These are phyloP conservation scores for Melanargia galathea DNA, from an alignment of 2,888 invertebrate species.

Conservation along the genomic window DNA sequence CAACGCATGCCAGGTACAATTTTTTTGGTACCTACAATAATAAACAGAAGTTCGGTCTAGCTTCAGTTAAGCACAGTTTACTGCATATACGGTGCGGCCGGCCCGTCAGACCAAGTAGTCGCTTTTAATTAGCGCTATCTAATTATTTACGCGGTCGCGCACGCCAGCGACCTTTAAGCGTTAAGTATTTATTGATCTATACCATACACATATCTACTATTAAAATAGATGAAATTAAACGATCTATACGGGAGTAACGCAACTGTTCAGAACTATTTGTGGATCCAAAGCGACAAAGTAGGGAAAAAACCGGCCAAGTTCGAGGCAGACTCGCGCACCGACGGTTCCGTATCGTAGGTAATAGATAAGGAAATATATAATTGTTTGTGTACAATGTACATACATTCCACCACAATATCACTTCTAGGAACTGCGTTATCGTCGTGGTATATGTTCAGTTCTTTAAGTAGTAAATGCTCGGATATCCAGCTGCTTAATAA, in stretches of 20 bases:
- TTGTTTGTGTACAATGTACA: too few relatives aligned
- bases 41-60: too few relatives aligned
- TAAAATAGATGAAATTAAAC: slow-evolving; percentile 14
- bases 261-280: not conserved
- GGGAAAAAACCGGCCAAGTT: too few relatives aligned
- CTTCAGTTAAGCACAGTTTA: slow-evolving; percentile 22
- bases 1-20: too few relatives aligned
- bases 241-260: slow-evolving; percentile 4
- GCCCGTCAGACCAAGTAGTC: slow-evolving; percentile 44
- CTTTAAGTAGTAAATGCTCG: not conserved
- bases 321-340: too few relatives aligned
- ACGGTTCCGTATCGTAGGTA: too few relatives aligned
- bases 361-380: too few relatives aligned
- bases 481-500: slow-evolving; percentile 2
- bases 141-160: slow-evolving; percentile 72
- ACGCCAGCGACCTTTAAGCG: slow-evolving; percentile 59
- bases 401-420: too few relatives aligned
- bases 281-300: not conserved
- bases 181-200: slow-evolving; percentile 55
- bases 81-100: slow-evolving; percentile 39
- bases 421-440: not conserved
- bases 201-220: slow-evolving; percentile 30
- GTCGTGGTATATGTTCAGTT: not conserved
- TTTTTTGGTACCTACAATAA: too few relatives aligned
- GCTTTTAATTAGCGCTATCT: slow-evolving; percentile 74